Evolutionary conservation across 1,140 invertebrate genomes (phyloP).

Genomic region (Ostrea edulis): DNA sequence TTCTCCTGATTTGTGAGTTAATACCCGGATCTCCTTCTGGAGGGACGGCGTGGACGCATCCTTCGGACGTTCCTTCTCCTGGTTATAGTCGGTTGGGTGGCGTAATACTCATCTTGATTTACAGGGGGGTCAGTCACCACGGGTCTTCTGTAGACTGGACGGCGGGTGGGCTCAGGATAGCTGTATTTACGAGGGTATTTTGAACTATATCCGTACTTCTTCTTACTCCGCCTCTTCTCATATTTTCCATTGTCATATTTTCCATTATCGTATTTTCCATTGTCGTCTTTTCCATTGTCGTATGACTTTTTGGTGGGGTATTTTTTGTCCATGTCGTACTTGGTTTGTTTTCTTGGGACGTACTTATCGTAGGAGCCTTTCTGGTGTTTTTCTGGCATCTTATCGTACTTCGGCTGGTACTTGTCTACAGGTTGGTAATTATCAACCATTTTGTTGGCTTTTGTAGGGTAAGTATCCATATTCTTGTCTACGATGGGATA

Average conservation of each 20-base stretch:
- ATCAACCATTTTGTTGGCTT: not conserved
- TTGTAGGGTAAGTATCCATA: not conserved
- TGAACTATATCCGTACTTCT: not conserved
- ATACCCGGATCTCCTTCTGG: constrained; percentile 4
- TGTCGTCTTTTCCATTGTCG: not conserved
- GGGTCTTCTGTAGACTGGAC: not conserved
- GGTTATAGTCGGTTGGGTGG: not conserved
- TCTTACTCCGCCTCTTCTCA: not conserved
- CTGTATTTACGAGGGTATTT: constrained; percentile 2
- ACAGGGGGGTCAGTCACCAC: not conserved
- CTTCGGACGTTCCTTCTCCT: not conserved
- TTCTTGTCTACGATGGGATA: constrained; percentile 10
- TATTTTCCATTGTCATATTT: not conserved
- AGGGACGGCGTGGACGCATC: not conserved
- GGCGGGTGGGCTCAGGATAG: constrained; percentile 7
- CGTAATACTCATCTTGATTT: not conserved
- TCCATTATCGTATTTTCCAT: too few relatives aligned
- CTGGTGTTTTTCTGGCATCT: not conserved
- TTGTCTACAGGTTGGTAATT: not conserved
- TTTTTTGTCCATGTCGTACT: not conserved
- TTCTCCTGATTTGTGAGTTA: not conserved
- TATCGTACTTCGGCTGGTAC: constrained; percentile 3
- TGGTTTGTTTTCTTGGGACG: not conserved
- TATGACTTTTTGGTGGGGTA: constrained; percentile 16
- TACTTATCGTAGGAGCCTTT: constrained; percentile 20